Percentiles rank a stretch among this genome's conserved stretches.
Conservation (phyloP, 2,113 vertebrate genomes). For the Neomonachus schauinslandi region DNA sequence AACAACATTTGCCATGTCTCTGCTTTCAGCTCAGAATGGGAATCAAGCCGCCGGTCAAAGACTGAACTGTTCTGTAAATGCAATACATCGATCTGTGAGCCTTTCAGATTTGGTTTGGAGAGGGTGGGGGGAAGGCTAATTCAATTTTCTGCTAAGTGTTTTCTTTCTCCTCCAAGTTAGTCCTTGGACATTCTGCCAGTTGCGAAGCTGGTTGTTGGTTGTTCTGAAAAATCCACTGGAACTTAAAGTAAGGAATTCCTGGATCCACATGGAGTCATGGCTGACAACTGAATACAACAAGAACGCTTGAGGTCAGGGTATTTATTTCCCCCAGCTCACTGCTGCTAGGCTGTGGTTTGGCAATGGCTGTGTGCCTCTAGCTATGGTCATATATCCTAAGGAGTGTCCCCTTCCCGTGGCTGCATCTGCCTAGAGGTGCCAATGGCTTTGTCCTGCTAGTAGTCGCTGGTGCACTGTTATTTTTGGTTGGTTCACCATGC, state of each 20-base stretch:
- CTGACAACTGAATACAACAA: neutral
- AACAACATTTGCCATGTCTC: conserved; percentile 58
- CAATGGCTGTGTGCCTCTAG: neutral
- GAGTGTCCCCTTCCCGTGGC: neutral
- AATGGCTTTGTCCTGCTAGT: neutral
- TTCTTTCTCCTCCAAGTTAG: neutral
- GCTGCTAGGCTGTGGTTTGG: no score
- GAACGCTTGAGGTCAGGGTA: neutral
- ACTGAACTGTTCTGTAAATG: neutral
- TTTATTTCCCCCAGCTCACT: neutral
- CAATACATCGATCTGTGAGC: conserved; percentile 39
- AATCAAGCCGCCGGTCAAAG: neutral
- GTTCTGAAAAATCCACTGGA: neutral
- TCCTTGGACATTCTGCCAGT: neutral
- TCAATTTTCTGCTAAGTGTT: conserved; percentile 45
- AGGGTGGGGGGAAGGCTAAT: neutral
- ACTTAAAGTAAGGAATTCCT: neutral
- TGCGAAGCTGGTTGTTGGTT: neutral
- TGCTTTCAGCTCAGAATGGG: conserved; percentile 45
- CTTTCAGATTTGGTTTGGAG: conserved; percentile 19
- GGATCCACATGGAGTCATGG: neutral
- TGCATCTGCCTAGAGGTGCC: neutral
- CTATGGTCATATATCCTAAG: rapidly evolving
- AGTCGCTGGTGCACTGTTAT: neutral
- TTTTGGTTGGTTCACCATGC: neutral